phyloP scores from a whole-genome alignment of 2,888 invertebrate species.

The Neoscelio sp. region DNA sequence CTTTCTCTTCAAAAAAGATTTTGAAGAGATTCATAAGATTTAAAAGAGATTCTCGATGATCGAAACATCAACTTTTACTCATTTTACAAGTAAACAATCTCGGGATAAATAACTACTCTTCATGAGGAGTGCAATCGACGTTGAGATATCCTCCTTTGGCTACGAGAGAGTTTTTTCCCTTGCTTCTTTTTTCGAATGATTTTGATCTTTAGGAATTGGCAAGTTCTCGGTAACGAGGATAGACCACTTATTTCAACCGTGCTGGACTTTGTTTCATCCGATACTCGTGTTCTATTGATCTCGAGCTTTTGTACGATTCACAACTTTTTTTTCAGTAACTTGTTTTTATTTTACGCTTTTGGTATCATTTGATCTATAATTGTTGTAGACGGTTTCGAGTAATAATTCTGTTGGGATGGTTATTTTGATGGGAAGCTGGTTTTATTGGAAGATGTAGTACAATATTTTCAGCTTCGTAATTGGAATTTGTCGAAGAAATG shows the following conservation, averaged over 20 bases:
- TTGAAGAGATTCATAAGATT: too few relatives aligned
- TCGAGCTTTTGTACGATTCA: constrained; percentile 35
- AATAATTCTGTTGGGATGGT: constrained; percentile 26
- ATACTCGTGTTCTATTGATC: constrained; percentile 47
- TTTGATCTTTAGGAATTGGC: constrained; percentile 45
- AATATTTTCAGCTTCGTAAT: constrained; percentile 6
- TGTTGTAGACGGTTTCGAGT: constrained; percentile 6
- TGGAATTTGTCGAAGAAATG: too few relatives aligned
- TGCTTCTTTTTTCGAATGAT: constrained; percentile 11
- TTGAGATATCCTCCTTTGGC: not conserved
- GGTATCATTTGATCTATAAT: constrained; percentile 45
- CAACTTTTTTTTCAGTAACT: constrained; percentile 41
- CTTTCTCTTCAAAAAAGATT: too few relatives aligned
- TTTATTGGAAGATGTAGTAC: too few relatives aligned
- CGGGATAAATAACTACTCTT: too few relatives aligned
- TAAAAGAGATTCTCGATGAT: too few relatives aligned
- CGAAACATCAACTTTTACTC: too few relatives aligned
- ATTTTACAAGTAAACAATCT: too few relatives aligned
- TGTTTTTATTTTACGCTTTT: constrained; percentile 28
- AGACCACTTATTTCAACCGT: constrained; percentile 41
- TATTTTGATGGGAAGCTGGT: constrained; percentile 21
- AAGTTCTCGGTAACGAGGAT: constrained; percentile 23
- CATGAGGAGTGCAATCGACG: too few relatives aligned
- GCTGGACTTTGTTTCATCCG: constrained; percentile 43
- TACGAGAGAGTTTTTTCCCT: constrained; percentile 10